Percentiles rank a stretch among this genome's conserved stretches.
Evolutionary conservation across 92 coral and sea anemone genomes (phyloP).

Genomic region (Palythoa caribaeorum): DNA sequence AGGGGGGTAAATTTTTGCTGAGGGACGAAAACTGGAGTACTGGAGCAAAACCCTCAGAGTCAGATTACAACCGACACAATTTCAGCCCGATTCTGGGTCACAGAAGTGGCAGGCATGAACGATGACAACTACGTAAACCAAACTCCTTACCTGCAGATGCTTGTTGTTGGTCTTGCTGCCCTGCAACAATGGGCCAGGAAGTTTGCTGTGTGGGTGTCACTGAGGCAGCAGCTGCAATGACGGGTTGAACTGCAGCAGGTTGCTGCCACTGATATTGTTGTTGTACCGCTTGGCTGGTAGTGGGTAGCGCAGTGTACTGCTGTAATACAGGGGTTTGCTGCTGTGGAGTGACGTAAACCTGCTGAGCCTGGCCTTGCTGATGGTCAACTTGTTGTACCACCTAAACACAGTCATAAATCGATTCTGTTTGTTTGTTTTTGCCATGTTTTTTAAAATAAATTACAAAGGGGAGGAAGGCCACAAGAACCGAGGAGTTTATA

Average conservation of each 20-base stretch:
- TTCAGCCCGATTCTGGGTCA: too few relatives aligned
- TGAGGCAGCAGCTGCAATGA: slow-evolving; percentile 38
- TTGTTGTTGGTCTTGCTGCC: slow-evolving; percentile 43
- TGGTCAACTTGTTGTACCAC: slow-evolving; percentile 33
- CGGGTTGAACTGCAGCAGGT: slow-evolving; percentile 42
- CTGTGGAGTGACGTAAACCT: slow-evolving; percentile 19
- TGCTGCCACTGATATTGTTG: slow-evolving; percentile 45
- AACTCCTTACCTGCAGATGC: slow-evolving; percentile 29
- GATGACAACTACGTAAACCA: not conserved
- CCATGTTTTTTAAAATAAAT: too few relatives aligned
- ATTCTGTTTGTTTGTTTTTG: too few relatives aligned
- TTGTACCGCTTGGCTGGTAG: slow-evolving; percentile 37
- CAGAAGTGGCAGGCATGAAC: too few relatives aligned
- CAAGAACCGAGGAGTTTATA: too few relatives aligned
- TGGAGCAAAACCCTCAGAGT: too few relatives aligned
- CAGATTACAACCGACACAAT: too few relatives aligned
- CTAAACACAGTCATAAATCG: not conserved
- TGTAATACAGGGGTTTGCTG: slow-evolving; percentile 27
- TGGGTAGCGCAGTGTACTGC: slow-evolving; percentile 20
- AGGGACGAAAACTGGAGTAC: too few relatives aligned
- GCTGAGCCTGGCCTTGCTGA: slow-evolving; percentile 30
- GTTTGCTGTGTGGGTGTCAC: slow-evolving; percentile 59
- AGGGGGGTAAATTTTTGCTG: too few relatives aligned
- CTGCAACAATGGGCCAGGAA: slow-evolving; percentile 45
- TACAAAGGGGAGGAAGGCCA: too few relatives aligned